Evolutionary conservation across 2,113 vertebrate genomes (phyloP).

Genomic region (Ailuropoda melanoleuca): DNA sequence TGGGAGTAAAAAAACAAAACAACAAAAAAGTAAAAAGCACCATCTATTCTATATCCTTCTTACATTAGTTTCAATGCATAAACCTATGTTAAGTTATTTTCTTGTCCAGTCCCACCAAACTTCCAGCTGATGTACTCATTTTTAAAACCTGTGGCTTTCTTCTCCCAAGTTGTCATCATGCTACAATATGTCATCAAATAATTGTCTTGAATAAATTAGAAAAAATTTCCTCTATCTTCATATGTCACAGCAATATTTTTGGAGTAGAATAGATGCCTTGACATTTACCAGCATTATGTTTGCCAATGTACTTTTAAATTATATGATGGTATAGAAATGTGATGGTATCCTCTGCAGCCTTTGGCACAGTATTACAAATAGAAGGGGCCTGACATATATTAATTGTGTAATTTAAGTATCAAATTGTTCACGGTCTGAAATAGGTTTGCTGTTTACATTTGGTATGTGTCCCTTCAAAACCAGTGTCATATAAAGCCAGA

Average conservation of each 20-base stretch:
- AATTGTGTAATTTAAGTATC: slow-evolving; percentile 8
- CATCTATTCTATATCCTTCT: not conserved
- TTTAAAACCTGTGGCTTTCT: not conserved
- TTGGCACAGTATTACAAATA: not conserved
- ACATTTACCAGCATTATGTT: slow-evolving; percentile 58
- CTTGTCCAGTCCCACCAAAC: not conserved
- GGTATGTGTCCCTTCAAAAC: not conserved
- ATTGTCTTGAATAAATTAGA: slow-evolving; percentile 57
- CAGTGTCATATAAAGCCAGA: not conserved
- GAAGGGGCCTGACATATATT: not conserved
- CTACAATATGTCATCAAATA: slow-evolving; percentile 30
- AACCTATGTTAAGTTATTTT: not conserved
- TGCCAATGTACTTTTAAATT: slow-evolving; percentile 48
- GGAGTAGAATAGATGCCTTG: slow-evolving; percentile 41
- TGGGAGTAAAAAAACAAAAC: not conserved
- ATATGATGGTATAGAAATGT: not conserved
- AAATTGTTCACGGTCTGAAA: not conserved
- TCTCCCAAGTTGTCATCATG: not conserved
- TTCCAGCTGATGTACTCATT: not conserved
- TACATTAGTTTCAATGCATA: not conserved
- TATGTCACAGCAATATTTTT: slow-evolving; percentile 17
- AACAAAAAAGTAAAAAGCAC: not conserved
- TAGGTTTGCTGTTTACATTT: not conserved
- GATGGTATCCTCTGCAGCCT: not conserved
- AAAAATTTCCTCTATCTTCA: slow-evolving; percentile 41